Evolutionary conservation across 2,113 vertebrate genomes (phyloP).

Genomic region (Scomber colias): DNA sequence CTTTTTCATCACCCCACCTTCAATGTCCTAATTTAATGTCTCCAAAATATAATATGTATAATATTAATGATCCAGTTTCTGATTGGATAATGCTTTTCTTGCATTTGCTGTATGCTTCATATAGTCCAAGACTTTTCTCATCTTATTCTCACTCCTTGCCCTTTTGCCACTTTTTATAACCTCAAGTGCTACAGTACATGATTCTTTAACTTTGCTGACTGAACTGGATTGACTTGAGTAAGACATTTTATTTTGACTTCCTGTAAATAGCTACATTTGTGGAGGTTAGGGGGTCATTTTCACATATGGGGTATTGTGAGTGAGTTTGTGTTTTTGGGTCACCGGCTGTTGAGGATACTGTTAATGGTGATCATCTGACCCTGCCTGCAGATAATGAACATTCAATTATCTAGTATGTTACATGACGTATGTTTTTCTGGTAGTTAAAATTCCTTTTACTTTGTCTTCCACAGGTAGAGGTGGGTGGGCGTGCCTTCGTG

Average conservation of each 20-base stretch:
- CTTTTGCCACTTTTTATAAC: background rate
- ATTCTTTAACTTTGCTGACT: background rate
- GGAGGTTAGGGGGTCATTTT: background rate
- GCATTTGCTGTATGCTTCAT: too few species aligned
- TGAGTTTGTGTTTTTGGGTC: background rate
- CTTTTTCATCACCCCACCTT: background rate
- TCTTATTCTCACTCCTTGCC: too few species aligned
- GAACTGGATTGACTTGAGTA: background rate
- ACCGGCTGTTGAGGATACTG: too few species aligned
- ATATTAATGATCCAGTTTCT: background rate
- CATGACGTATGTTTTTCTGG: background rate
- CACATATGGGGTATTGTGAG: background rate
- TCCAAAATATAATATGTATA: background rate
- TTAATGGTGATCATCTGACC: background rate
- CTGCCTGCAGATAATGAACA: background rate
- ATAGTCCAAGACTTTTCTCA: too few species aligned
- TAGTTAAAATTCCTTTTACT: background rate
- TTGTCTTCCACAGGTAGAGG: conserved; percentile 76
- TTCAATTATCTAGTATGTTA: background rate
- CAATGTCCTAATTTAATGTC: background rate
- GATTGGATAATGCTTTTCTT: too few species aligned
- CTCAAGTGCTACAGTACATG: background rate
- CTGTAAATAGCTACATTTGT: background rate
- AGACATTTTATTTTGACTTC: background rate
- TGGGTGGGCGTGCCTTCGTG: conserved; percentile 86